A percentile compares a stretch with the other conserved stretches of the same genome.
phyloP scores from a whole-genome alignment of 2,888 invertebrate genomes.

The Brachyptera risi region DNA sequence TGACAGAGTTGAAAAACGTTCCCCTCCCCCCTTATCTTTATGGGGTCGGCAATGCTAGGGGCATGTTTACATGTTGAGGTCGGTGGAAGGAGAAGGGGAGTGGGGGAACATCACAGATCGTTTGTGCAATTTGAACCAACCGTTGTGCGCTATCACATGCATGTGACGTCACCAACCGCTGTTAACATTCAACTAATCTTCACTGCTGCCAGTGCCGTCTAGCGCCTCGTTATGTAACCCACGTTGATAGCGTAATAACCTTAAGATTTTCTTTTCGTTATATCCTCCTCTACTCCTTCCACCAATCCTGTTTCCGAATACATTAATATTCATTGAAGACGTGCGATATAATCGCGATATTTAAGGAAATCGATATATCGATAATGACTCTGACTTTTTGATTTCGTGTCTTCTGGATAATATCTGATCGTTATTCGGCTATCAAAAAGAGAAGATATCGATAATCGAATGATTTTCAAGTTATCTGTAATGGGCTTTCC shows the following conservation, averaged over 20 bases:
- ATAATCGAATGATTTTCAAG: too few species aligned
- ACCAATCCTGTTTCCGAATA: too few species aligned
- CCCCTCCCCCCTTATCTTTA: constrained; percentile 16
- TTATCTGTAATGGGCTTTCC: too few species aligned
- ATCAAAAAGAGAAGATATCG: too few species aligned
- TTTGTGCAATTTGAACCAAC: constrained; percentile 5
- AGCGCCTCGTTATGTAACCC: background rate
- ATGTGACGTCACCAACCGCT: background rate
- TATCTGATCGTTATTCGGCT: too few species aligned
- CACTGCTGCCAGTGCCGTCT: background rate
- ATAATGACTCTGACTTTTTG: too few species aligned
- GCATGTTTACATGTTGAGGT: constrained; percentile 12
- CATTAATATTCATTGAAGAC: background rate
- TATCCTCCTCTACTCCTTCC: too few species aligned
- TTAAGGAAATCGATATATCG: constrained; percentile 8
- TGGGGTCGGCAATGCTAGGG: constrained; percentile 13
- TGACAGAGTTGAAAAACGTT: constrained; percentile 19
- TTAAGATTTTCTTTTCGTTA: constrained; percentile 10
- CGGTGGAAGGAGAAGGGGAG: background rate
- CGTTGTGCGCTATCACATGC: background rate
- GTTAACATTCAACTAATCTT: constrained; percentile 6
- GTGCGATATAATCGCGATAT: background rate
- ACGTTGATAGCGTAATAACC: background rate
- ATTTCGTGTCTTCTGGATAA: too few species aligned
- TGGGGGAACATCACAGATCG: constrained; percentile 8